Base-by-base conservation (phyloP, 2,797 vertebrate species). In the Babyrousa celebensis region DNA sequence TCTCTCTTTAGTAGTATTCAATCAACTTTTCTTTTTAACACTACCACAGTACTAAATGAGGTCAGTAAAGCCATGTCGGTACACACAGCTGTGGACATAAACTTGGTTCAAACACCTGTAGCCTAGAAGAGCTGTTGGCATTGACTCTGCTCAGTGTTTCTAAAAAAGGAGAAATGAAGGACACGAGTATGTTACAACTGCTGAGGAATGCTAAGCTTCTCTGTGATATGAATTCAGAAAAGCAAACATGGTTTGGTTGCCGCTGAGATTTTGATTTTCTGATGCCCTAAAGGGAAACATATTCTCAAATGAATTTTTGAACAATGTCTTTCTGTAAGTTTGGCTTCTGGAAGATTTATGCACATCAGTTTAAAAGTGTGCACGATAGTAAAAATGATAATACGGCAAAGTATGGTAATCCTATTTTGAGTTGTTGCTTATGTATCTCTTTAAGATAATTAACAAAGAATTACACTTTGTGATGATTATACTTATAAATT, bases 171-270 rank as follows among this genome's bases (percentile, higher is more conserved):
- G 68, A 40, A 52, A 18, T 15, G 21, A 79, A 94, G 54, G 65
- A 62, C 9, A 0, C 7, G 25, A 32, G n/a, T 25, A 74, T 85
- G 43, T 60, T 23, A 72, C 3, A 36, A 79, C 40, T 80, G 16
- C 56, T 10, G 27, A 79, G 74, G 27, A 56, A 82, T 62, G 63
- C 20, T 86, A 74, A 75, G 36, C 70, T 62, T 60, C 85, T 93
- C 79, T 82, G 43, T 79, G 32, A 68, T 65, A 56, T 12, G 65
- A 85, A 84, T 67, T 88, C 72, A 84, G 85, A 56, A 94, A 65
- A 89, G 75, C 72, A 93, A 62, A 6, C 25, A 63, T 83, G 25
- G 52, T 92, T 95, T 89, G n/a, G 36, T 88, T 94, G 56, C 56
- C 71, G 20, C 72, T 71, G 71, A 94, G 78, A 85, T 86, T 95